Evolutionary conservation across 2,797 vertebrate species (phyloP).

Genomic region (Chelonia mydas): DNA sequence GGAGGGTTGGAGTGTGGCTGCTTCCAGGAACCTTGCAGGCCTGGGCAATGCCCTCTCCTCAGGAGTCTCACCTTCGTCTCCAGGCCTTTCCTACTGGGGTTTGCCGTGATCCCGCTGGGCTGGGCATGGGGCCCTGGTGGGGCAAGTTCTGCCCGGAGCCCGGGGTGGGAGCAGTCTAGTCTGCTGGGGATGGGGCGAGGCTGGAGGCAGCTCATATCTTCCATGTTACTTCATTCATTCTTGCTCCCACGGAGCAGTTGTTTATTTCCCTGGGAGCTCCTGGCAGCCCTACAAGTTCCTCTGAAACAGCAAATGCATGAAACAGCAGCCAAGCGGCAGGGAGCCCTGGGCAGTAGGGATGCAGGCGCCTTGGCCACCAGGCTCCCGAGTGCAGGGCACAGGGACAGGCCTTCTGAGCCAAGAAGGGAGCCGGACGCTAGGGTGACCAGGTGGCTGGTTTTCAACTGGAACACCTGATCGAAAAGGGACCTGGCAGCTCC

Average conservation of each 20-base stretch:
- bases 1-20: too few species aligned
- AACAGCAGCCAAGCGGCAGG: not conserved
- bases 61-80: not conserved
- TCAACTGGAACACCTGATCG: too few species aligned
- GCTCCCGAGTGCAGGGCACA: not conserved
- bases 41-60: not conserved
- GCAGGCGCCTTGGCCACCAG: not conserved
- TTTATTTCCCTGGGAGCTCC: constrained; percentile 67
- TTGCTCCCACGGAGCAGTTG: constrained; percentile 59
- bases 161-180: not conserved
- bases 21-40: too few species aligned
- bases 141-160: not conserved
- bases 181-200: not conserved
- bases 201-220: constrained; percentile 67
- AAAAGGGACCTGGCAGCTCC: too few species aligned
- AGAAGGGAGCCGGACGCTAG: too few species aligned
- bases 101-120: not conserved
- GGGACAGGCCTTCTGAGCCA: not conserved
- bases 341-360: not conserved
- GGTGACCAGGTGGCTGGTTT: too few species aligned
- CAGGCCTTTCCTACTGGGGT: not conserved
- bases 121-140: too few species aligned
- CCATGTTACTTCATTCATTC: constrained; percentile 73
- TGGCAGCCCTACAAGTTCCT: not conserved
- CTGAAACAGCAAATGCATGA: not conserved